Percentiles rank a stretch among this genome's conserved stretches.
These are phyloP conservation scores for Pelochelys cantorii DNA, from an alignment of 2,797 vertebrate species.

Conservation along the genomic window DNA sequence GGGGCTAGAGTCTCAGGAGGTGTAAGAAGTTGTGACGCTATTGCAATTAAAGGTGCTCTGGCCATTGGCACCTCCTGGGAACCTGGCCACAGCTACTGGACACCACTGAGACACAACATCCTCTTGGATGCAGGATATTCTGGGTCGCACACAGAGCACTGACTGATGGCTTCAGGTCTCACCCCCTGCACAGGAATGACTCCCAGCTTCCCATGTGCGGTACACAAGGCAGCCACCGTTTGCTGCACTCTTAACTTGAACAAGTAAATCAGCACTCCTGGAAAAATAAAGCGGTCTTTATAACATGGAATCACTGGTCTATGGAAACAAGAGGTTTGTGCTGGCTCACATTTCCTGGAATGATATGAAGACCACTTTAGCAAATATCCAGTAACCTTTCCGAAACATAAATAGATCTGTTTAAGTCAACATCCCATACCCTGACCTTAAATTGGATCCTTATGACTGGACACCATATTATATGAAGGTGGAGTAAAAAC, in stretches of 20 bases:
- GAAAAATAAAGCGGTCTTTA: neutral
- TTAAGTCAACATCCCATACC: rapidly evolving
- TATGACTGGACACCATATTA: neutral
- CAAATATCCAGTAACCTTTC: neutral
- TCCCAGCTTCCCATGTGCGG: neutral
- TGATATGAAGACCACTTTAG: neutral
- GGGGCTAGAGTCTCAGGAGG: neutral
- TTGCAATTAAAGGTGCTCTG: neutral
- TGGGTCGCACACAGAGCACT: neutral
- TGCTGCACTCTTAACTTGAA: rapidly evolving
- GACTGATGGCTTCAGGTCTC: neutral
- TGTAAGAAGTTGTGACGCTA: neutral
- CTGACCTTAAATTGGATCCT: neutral
- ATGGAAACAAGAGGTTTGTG: neutral
- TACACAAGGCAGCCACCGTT: rapidly evolving
- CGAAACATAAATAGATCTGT: neutral
- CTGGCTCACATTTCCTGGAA: neutral
- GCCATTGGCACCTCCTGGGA: neutral
- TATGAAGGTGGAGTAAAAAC: rapidly evolving
- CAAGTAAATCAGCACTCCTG: neutral
- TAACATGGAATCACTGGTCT: neutral
- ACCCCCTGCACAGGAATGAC: neutral
- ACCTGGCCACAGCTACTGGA: neutral
- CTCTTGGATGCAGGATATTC: neutral
- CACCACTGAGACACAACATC: neutral